Percentiles rank a stretch among this genome's conserved stretches.
These are phyloP conservation scores for Antrozous pallidus DNA, from an alignment of 2,797 vertebrate genomes.

Conservation along the genomic window DNA sequence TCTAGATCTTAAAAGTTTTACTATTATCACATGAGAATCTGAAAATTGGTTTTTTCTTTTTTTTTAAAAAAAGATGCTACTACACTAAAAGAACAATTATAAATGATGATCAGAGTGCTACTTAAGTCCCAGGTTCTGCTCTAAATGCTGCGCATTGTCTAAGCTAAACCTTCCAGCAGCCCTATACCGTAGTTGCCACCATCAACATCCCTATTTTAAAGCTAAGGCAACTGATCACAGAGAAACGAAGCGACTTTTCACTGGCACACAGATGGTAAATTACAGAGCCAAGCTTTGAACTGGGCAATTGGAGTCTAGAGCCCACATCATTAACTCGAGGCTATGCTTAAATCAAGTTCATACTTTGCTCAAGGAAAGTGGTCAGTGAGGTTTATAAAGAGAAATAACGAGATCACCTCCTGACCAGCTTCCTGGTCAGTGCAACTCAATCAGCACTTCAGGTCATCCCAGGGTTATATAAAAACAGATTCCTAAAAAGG, in stretches of 20 bases:
- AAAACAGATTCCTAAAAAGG: constrained; percentile 32
- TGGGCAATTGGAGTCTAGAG: neutral
- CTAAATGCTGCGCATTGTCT: neutral
- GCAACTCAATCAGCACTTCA: neutral
- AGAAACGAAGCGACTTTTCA: neutral
- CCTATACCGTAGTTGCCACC: neutral
- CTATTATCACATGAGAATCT: neutral
- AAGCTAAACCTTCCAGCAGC: neutral
- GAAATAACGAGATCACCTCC: neutral
- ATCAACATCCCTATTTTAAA: neutral
- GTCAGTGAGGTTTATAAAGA: neutral
- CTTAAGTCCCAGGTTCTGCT: neutral
- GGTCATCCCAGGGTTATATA: constrained; percentile 18
- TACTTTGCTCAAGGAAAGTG: neutral
- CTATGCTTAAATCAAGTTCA: neutral
- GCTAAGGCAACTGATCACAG: neutral
- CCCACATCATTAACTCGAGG: neutral
- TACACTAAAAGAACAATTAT: neutral
- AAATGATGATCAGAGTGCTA: neutral
- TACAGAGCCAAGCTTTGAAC: neutral
- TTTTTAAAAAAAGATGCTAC: neutral
- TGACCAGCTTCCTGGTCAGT: neutral
- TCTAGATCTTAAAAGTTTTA: neutral
- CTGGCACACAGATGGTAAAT: neutral
- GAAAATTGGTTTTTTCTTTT: neutral